These are phyloP conservation scores for Epirrhoe alternata DNA, from an alignment of 2,888 invertebrate species.

Conservation along the genomic window DNA sequence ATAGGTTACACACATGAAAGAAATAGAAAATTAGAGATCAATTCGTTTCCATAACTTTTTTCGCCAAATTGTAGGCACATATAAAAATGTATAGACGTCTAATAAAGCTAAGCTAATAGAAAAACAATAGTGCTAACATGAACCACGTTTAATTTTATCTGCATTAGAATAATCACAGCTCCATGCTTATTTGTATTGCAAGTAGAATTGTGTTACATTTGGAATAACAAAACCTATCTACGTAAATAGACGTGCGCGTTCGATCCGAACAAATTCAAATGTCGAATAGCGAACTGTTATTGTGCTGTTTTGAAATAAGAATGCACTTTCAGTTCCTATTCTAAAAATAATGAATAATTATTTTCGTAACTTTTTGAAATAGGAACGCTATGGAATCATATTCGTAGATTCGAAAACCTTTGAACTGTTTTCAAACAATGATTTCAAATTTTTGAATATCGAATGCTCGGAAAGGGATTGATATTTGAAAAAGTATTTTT, in stretches of 20 bases:
- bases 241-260: conserved; percentile 61
- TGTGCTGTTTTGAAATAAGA: conserved; percentile 28
- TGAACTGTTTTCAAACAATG: too few relatives aligned
- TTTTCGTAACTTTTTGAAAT: neutral
- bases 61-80: too few relatives aligned
- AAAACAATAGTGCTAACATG: conserved; percentile 3
- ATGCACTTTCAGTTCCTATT: conserved; percentile 1
- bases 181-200: conserved; percentile 33
- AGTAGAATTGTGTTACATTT: conserved; percentile 64
- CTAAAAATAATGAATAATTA: neutral
- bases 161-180: conserved; percentile 21
- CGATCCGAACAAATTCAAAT: conserved; percentile 50
- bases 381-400: too few relatives aligned
- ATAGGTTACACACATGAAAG: too few relatives aligned
- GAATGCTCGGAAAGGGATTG: too few relatives aligned
- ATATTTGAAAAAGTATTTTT: too few relatives aligned
- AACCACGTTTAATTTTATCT: conserved; percentile 20
- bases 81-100: too few relatives aligned
- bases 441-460: too few relatives aligned
- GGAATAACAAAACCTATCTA: conserved; percentile 66
- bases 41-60: too few relatives aligned
- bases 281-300: conserved; percentile 29
- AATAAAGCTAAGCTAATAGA: too few relatives aligned
- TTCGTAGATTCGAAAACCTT: too few relatives aligned
- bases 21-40: too few relatives aligned